These are phyloP conservation scores for Rhinichthys osculus DNA, from an alignment of 2,797 vertebrate species.

Conservation along the genomic window DNA sequence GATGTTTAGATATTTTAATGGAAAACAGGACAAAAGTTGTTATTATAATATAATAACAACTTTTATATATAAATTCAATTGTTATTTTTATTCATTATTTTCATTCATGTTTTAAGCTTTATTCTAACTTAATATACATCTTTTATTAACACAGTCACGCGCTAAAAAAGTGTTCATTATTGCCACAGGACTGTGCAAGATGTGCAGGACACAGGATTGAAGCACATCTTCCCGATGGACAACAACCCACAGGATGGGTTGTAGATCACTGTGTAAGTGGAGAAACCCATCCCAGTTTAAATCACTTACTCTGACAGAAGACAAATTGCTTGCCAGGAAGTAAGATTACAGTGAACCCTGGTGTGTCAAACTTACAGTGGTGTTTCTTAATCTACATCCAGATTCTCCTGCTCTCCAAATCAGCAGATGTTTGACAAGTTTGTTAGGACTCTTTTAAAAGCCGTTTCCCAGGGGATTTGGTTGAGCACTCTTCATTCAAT, in stretches of 20 bases:
- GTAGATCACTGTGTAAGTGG: background rate
- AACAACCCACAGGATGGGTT: too few species aligned
- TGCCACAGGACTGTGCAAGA: background rate
- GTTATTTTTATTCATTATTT: too few species aligned
- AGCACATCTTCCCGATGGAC: background rate
- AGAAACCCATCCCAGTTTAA: constrained; percentile 1
- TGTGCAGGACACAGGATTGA: constrained; percentile 19
- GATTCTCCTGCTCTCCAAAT: background rate
- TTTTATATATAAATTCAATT: too few species aligned
- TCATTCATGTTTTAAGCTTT: too few species aligned
- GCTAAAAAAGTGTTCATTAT: background rate
- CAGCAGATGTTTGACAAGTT: background rate
- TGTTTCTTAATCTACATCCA: constrained; percentile 3
- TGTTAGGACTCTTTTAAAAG: background rate
- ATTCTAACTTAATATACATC: too few species aligned
- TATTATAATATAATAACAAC: too few species aligned
- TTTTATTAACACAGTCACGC: too few species aligned
- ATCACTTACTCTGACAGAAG: constrained; percentile 17
- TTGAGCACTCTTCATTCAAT: background rate
- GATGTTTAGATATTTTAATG: too few species aligned
- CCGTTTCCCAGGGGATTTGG: background rate
- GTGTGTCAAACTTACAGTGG: background rate
- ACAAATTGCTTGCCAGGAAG: background rate
- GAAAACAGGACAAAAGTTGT: too few species aligned
- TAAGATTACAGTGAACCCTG: constrained; percentile 2